phyloP scores from a whole-genome alignment of 2,888 invertebrate genomes.

The Torymus texanus region DNA sequence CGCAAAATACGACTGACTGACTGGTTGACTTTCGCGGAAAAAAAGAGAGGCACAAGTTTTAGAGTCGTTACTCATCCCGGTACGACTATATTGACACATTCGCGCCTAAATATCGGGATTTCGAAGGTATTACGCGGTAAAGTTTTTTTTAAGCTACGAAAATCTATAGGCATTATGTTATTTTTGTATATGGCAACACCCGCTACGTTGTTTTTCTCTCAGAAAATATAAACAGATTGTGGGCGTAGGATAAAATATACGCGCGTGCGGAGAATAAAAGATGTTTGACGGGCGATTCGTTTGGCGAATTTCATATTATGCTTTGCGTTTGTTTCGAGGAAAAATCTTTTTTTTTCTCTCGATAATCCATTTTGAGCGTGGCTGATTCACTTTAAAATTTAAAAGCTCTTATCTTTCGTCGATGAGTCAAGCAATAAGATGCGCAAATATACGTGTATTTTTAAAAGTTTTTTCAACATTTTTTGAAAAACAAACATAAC shows the following conservation, averaged over 20 bases:
- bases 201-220: not conserved
- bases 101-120: conserved; percentile 6
- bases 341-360: too few relatives aligned
- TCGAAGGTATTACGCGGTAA: not conserved
- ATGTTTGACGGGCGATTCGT: not conserved
- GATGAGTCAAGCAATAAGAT: too few relatives aligned
- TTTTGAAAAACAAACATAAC: too few relatives aligned
- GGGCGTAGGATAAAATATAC: not conserved
- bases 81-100: conserved; percentile 31
- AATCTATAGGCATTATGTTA: not conserved
- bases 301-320: too few relatives aligned
- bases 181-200: conserved; percentile 8
- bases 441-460: too few relatives aligned
- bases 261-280: not conserved
- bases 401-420: too few relatives aligned
- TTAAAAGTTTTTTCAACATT: too few relatives aligned
- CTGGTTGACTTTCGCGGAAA: conserved; percentile 30
- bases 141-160: not conserved
- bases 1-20: conserved; percentile 26
- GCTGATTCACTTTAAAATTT: too few relatives aligned
- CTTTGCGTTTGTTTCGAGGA: too few relatives aligned
- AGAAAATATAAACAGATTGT: not conserved
- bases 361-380: too few relatives aligned
- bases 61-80: conserved; percentile 4
- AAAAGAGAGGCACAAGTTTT: not conserved